These are phyloP conservation scores for Amphipoea lucens DNA, from an alignment of 2,888 invertebrate genomes.

Conservation along the genomic window DNA sequence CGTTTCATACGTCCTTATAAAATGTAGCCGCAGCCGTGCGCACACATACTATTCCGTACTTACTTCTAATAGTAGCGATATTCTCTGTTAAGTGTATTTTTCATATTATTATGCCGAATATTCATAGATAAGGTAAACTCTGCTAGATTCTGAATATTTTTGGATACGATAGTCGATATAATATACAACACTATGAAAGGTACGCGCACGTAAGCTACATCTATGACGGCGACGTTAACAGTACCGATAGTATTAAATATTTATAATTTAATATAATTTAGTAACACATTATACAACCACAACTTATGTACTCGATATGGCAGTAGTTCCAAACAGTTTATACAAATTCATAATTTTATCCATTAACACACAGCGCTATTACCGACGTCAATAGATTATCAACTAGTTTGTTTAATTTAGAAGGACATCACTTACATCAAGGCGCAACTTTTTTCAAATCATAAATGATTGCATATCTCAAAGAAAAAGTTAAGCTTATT, in stretches of 20 bases:
- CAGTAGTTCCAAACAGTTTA: slow-evolving; percentile 43
- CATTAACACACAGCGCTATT: slow-evolving; percentile 15
- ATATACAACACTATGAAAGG: slow-evolving; percentile 12
- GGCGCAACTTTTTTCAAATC: background rate
- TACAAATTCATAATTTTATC: slow-evolving; percentile 27
- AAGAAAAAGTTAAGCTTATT: background rate
- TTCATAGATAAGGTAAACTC: slow-evolving; percentile 13
- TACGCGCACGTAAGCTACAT: slow-evolving; percentile 3
- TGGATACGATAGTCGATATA: slow-evolving; percentile 1
- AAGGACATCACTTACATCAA: background rate
- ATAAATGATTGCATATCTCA: background rate
- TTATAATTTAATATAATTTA: slow-evolving; percentile 23
- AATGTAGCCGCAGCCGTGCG: background rate
- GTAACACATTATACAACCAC: slow-evolving; percentile 43
- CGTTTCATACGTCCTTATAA: slow-evolving; percentile 6
- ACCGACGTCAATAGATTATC: slow-evolving; percentile 21
- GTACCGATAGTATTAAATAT: slow-evolving; percentile 22
- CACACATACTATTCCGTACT: slow-evolving; percentile 1
- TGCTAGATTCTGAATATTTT: slow-evolving; percentile 4
- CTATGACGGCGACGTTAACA: slow-evolving; percentile 12
- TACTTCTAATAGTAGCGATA: slow-evolving; percentile 21
- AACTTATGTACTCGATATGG: slow-evolving; percentile 50
- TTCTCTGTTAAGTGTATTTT: slow-evolving; percentile 7
- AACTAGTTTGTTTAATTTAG: slow-evolving; percentile 9
- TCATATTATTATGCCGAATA: slow-evolving; percentile 10